Evolutionary conservation across 2,113 vertebrate genomes (phyloP).

Genomic region (Ploceus nigricollis): DNA sequence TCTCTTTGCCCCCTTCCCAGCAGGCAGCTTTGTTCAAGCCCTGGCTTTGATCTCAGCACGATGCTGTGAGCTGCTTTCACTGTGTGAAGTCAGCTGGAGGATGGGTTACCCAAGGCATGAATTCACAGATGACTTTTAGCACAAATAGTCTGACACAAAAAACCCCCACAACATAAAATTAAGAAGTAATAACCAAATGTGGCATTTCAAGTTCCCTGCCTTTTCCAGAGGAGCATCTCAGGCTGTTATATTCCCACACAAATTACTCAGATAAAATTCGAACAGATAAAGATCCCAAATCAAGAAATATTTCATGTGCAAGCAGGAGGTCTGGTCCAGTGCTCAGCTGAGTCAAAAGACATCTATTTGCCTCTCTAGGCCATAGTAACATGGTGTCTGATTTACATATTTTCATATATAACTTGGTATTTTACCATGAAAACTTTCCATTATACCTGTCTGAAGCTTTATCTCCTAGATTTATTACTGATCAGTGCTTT

Average conservation of each 20-base stretch:
- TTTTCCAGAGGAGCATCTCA: conserved; percentile 26
- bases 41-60: neutral
- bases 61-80: neutral
- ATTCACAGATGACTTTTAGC: neutral
- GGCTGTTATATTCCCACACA: neutral
- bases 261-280: neutral
- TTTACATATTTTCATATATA: neutral
- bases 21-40: neutral
- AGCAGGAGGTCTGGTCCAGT: neutral
- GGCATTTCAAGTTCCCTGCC: conserved; percentile 1
- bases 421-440: neutral
- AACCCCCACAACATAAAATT: neutral
- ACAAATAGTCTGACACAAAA: neutral
- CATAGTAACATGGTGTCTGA: neutral
- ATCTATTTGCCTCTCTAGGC: neutral
- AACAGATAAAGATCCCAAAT: neutral
- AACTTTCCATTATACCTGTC: neutral
- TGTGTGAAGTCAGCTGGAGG: neutral
- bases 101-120: neutral
- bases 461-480: neutral
- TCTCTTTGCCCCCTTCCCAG: neutral
- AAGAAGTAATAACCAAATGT: neutral
- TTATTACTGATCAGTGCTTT: neutral
- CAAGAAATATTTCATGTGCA: neutral
- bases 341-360: neutral